Conservation (phyloP, 2,888 invertebrate species). For the Fragum sueziense region DNA sequence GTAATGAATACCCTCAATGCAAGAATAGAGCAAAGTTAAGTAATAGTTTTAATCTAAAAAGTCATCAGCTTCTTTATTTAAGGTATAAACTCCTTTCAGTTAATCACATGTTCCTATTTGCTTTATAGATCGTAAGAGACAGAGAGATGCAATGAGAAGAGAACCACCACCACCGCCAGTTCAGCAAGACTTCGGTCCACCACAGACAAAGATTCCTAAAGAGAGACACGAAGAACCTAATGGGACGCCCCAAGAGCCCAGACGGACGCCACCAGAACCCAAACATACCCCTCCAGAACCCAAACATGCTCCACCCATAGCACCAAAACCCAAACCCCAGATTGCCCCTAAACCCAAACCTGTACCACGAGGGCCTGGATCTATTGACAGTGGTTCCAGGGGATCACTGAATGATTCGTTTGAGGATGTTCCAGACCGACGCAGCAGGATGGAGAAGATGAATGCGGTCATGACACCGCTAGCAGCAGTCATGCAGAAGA, state of each 20-base stretch:
- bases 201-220: constrained; percentile 1
- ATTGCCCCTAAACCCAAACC: constrained; percentile 42
- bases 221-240: not conserved
- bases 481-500: constrained; percentile 48
- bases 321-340: constrained; percentile 49
- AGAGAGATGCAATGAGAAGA: constrained; percentile 39
- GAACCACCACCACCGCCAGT: constrained; percentile 11
- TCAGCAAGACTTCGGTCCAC: constrained; percentile 7
- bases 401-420: constrained; percentile 53
- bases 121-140: constrained; percentile 9
- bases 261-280: constrained; percentile 23
- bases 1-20: too few relatives aligned
- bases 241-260: constrained; percentile 6
- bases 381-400: constrained; percentile 27
- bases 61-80: too few relatives aligned
- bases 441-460: constrained; percentile 65
- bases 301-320: constrained; percentile 53
- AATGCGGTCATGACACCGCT: constrained; percentile 66
- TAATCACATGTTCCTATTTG: too few relatives aligned
- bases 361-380: constrained; percentile 37
- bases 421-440: constrained; percentile 60
- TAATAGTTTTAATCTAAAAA: too few relatives aligned
- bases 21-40: too few relatives aligned
- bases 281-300: constrained; percentile 49
- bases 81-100: too few relatives aligned